Percentiles rank a stretch among this genome's conserved stretches.
Conservation (phyloP, 2,113 vertebrate species). For the Silurus glanis region DNA sequence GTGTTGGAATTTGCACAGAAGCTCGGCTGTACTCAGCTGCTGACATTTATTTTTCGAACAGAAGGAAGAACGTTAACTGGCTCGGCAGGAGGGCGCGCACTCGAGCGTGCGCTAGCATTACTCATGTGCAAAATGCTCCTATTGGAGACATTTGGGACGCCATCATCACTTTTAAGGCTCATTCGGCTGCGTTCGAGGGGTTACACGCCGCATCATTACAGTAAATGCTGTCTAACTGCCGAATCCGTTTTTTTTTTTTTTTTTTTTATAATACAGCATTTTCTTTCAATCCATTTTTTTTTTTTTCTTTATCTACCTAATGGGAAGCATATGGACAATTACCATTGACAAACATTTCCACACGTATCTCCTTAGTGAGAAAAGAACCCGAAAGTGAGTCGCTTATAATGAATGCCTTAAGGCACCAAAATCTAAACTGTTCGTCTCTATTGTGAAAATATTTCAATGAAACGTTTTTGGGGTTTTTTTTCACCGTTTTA, state of each 20-base stretch:
- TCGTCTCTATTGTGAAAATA: not conserved
- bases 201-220: conserved; percentile 24
- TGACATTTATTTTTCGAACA: conserved; percentile 43
- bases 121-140: conserved; percentile 31
- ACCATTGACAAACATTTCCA: not conserved
- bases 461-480: not conserved
- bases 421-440: not conserved
- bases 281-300: not conserved
- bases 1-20: not conserved
- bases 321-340: not conserved
- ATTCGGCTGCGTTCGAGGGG: conserved; percentile 36
- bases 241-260: not conserved
- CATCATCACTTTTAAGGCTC: conserved; percentile 31
- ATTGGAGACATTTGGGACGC: conserved; percentile 25
- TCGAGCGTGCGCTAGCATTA: conserved; percentile 30
- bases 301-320: not conserved
- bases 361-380: not conserved
- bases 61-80: conserved; percentile 40
- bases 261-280: not conserved
- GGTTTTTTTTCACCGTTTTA: not conserved
- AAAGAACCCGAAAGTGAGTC: not conserved
- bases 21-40: conserved; percentile 17
- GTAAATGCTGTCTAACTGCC: not conserved
- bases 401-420: not conserved
- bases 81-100: conserved; percentile 28